A percentile compares a stretch with the other conserved stretches of the same genome.
Evolutionary conservation across 2,113 vertebrate genomes (phyloP).

Genomic region (Paramormyrops kingsleyae): DNA sequence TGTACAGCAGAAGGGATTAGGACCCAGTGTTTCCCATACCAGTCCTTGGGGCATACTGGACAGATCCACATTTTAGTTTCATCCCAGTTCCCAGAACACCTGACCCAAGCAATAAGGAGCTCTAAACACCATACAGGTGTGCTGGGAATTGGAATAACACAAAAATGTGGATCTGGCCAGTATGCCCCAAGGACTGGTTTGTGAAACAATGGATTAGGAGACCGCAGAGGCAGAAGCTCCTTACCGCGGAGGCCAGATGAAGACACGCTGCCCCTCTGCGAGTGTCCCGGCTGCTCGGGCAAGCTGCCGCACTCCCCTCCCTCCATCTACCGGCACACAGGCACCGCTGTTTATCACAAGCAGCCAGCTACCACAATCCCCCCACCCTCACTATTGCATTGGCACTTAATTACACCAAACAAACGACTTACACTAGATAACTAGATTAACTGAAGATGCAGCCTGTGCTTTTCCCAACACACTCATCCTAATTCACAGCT

Average conservation of each 20-base stretch:
- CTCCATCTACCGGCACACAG: constrained; percentile 64
- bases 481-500: not conserved
- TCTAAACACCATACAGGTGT: too few relatives aligned
- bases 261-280: constrained; percentile 77
- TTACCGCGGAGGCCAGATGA: constrained; percentile 73
- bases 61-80: too few relatives aligned
- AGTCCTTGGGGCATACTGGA: too few relatives aligned
- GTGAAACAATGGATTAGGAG: not conserved
- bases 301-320: constrained; percentile 59
- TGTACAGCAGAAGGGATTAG: not conserved
- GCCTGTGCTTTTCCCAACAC: not conserved
- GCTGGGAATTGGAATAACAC: too few relatives aligned
- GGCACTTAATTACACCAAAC: not conserved
- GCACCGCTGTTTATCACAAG: not conserved
- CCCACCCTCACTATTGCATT: not conserved
- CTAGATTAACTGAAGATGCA: not conserved
- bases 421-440: not conserved
- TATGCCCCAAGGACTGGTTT: too few relatives aligned
- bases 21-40: too few relatives aligned
- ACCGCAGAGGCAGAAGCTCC: constrained; percentile 7
- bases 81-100: too few relatives aligned
- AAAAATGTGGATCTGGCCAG: too few relatives aligned
- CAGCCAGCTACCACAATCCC: not conserved
- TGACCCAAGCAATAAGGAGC: too few relatives aligned
- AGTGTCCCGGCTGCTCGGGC: constrained; percentile 58